Base-by-base conservation (phyloP, 2,888 invertebrate genomes). In the Agonopterix arenella region DNA sequence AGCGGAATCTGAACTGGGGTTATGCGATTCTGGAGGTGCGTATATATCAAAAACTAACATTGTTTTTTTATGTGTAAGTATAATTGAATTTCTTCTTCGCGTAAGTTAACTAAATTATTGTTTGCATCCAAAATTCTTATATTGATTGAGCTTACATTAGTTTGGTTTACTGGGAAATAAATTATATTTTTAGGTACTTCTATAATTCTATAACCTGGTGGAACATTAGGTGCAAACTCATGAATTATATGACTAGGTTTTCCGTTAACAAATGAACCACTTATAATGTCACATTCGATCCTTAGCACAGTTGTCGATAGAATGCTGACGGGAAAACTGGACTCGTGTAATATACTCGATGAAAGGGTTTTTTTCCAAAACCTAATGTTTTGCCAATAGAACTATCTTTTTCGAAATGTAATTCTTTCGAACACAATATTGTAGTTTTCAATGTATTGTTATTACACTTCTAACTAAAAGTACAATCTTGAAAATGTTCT, bases 51-150 rank as follows among this genome's bases (percentile, higher is more conserved):
- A 53, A 44, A 49, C 49, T 10, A 53, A 42, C 48, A 51, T 54
- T 51, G 51, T 46, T 46, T 49, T 41, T 18, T 45, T 9, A 54
- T 8, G 47, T 54, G 51, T 11, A 51, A 43, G 49, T 48, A 54
- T 11, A 53, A 45, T 36, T 51, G 51, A 10, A 54, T 13, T 47
- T 51, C 51, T 49, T 54, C 51, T 4, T 45, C 36, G 2, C 49
- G 51, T 37, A 51, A 48, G 49, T 51, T 54, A 11, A 54, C 45
- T 46, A 49, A 43, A 16, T 54, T 45, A 44, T 47, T 47, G 13
- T 51, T 54, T 1, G 10, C 40, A 28, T 54, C 51, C 13, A 53
- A 36, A 8, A 53, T 10, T 47, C 45, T 43, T 45, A 44, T 44
- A 18, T 44, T 44, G 8, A 10, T 44, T 8, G 18, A 8, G 5